Evolutionary conservation across 2,888 invertebrate genomes (phyloP).

Genomic region (Pollenia angustigena): DNA sequence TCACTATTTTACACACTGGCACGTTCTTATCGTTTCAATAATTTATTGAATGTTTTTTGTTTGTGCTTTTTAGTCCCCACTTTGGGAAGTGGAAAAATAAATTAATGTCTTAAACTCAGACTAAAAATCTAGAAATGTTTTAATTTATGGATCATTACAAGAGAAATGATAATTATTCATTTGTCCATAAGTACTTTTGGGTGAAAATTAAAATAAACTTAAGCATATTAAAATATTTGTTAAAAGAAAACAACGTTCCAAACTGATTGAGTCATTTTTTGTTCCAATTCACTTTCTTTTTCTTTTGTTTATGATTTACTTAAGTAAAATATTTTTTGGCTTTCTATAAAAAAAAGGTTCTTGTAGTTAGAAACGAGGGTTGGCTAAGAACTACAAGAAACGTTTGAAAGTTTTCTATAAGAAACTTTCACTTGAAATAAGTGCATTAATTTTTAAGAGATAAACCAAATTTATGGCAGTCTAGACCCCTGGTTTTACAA

Average conservation of each 20-base stretch:
- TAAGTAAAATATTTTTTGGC: not conserved
- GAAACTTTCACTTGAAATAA: too few species aligned
- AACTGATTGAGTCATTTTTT: constrained; percentile 53
- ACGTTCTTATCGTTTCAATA: constrained; percentile 47
- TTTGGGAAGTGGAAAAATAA: constrained; percentile 3
- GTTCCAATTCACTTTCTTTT: constrained; percentile 57
- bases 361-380: not conserved
- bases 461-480: too few species aligned
- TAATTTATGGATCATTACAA: constrained; percentile 30
- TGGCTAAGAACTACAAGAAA: not conserved
- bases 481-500: too few species aligned
- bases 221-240: constrained; percentile 2
- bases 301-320: not conserved
- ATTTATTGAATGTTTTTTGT: constrained; percentile 40
- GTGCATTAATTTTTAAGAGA: too few species aligned
- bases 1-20: constrained; percentile 17
- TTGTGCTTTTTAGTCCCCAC: not conserved
- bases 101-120: constrained; percentile 2
- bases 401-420: too few species aligned
- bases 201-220: not conserved
- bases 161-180: constrained; percentile 7
- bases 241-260: constrained; percentile 6
- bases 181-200: not conserved
- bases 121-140: constrained; percentile 7
- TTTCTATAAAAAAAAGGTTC: too few species aligned